phyloP scores from a whole-genome alignment of 2,888 invertebrate genomes.

The Petrophora chlorosata region DNA sequence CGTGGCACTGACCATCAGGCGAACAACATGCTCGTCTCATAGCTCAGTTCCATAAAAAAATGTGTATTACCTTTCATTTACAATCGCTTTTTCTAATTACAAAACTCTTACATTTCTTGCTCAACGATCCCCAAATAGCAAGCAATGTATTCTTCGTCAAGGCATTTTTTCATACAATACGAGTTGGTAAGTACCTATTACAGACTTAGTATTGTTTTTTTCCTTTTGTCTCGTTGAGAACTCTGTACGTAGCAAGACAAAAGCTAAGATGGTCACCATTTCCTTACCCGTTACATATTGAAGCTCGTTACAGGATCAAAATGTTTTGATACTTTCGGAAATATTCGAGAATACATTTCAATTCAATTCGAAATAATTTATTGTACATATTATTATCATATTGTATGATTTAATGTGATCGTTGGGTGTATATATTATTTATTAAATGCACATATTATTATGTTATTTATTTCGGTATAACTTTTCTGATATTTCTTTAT shows the following conservation, averaged over 20 bases:
- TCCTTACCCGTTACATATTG: conserved; percentile 19
- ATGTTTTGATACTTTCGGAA: conserved; percentile 19
- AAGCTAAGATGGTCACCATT: conserved; percentile 11
- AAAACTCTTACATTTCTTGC: not conserved
- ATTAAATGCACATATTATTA: no score
- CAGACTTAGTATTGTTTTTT: conserved; percentile 10
- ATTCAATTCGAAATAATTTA: not conserved
- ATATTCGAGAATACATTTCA: not conserved
- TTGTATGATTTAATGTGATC: no score
- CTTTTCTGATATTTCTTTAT: no score
- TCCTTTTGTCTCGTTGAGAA: conserved; percentile 16
- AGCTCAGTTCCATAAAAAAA: no score
- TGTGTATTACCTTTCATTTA: no score
- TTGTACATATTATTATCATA: no score
- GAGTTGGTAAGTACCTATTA: no score
- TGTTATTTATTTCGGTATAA: no score
- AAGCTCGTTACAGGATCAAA: not conserved
- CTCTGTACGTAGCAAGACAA: conserved; percentile 13
- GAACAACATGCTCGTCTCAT: no score
- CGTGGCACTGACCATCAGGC: no score
- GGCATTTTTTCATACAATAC: conserved; percentile 1
- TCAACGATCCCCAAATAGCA: not conserved
- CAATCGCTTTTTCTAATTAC: no score
- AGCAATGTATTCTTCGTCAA: conserved; percentile 1
- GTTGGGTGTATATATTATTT: no score